Percentiles rank a stretch among this genome's conserved stretches.
Evolutionary conservation across 2,113 vertebrate species (phyloP).

Genomic region (Misgurnus mizolepis): DNA sequence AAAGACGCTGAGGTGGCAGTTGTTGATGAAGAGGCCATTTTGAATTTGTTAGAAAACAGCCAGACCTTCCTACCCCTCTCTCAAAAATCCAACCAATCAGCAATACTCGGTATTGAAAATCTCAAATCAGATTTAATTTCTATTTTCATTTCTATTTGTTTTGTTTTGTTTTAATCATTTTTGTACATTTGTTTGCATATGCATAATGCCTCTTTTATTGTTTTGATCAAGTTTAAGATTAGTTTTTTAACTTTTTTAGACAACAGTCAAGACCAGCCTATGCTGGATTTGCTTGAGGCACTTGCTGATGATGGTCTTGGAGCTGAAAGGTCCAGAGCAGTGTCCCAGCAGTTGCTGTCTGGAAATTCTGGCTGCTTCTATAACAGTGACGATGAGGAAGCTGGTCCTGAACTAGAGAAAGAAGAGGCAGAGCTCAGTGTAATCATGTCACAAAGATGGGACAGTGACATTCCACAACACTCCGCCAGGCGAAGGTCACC

Average conservation of each 20-base stretch:
- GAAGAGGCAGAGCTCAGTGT: conserved; percentile 92
- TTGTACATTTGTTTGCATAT: conserved; percentile 55
- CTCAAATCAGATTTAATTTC: background rate
- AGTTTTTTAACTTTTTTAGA: conserved; percentile 61
- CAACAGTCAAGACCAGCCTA: conserved; percentile 83
- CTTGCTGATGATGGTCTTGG: conserved; percentile 87
- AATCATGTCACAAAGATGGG: conserved; percentile 96
- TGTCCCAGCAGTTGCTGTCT: conserved; percentile 72
- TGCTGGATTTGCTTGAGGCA: conserved; percentile 88
- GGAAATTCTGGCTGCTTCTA: conserved; percentile 77
- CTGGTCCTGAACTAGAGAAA: conserved; percentile 83
- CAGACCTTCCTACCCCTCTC: conserved; percentile 88
- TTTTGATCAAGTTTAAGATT: background rate
- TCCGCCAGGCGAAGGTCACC: conserved; percentile 67
- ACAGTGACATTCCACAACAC: conserved; percentile 75
- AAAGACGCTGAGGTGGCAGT: conserved; percentile 82
- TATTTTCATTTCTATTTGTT: background rate
- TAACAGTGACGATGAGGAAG: conserved; percentile 98
- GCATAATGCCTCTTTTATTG: conserved; percentile 9
- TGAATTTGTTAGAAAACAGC: conserved; percentile 92
- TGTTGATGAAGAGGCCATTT: conserved; percentile 95
- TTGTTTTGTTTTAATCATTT: background rate
- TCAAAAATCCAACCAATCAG: conserved; percentile 82
- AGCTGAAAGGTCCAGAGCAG: conserved; percentile 69
- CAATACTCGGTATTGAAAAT: conserved; percentile 74